A percentile compares a stretch with the other conserved stretches of the same genome.
These are phyloP conservation scores for Phanerotoma sp. DNA, from an alignment of 2,888 invertebrate species.

Conservation along the genomic window DNA sequence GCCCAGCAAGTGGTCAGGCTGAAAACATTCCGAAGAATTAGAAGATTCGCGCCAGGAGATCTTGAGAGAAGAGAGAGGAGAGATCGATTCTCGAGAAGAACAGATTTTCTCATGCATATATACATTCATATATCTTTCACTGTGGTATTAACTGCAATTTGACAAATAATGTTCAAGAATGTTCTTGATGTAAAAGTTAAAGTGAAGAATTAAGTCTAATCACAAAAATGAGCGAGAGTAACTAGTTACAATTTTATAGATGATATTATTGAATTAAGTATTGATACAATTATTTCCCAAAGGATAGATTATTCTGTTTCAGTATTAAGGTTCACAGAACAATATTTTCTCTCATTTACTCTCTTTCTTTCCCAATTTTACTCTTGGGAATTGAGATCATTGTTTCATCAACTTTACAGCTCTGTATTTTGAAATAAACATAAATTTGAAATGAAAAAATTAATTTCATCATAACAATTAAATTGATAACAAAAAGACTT, in stretches of 20 bases:
- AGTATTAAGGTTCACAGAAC: background rate
- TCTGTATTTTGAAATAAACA: too few relatives aligned
- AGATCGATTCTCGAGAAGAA: conserved; percentile 31
- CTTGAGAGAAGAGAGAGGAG: conserved; percentile 20
- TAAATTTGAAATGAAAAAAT: too few relatives aligned
- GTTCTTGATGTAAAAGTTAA: conserved; percentile 2
- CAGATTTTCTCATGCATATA: conserved; percentile 30
- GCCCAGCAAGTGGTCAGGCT: conserved; percentile 49
- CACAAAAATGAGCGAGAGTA: too few relatives aligned
- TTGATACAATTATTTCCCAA: background rate
- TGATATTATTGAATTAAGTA: background rate
- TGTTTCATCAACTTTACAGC: conserved; percentile 47
- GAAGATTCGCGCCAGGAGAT: conserved; percentile 48
- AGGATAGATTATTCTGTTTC: background rate
- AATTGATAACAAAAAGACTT: too few relatives aligned
- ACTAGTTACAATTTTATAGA: background rate
- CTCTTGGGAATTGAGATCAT: conserved; percentile 41
- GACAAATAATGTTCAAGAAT: conserved; percentile 37
- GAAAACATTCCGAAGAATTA: conserved; percentile 56
- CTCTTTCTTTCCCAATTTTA: background rate
- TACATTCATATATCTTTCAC: conserved; percentile 38
- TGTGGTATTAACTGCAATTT: conserved; percentile 50
- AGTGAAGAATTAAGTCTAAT: background rate
- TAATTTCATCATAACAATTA: too few relatives aligned
- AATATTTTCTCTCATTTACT: background rate